Base-by-base conservation (phyloP, 2,113 vertebrate genomes). In the Galemys pyrenaicus region DNA sequence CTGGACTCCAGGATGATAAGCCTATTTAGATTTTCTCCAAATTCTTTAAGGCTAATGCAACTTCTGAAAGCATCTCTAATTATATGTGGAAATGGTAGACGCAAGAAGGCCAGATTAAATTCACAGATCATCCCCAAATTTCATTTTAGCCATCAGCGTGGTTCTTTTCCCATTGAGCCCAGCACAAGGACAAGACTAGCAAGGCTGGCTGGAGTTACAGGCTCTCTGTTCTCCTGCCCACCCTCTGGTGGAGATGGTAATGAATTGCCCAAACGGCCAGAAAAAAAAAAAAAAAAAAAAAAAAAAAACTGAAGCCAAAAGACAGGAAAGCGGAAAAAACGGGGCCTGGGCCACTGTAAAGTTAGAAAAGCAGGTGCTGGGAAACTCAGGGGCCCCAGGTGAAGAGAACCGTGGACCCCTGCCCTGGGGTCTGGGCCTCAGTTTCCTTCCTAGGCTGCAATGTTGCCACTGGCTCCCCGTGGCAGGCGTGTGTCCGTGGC, bases 91-190 rank as follows among this genome's bases (percentile, higher is more conserved):
- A 94, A 96, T 85, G 41, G 62, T 87, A 78, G 60, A 81, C 87
- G 91, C 96, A 89, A 94, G 89, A 93, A 94, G 81, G 77, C 91
- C 84, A 94, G 92, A 96, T 93, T 94, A 94, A 96, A 87, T 26
- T 79, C 93, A 93, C 70, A 70, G 90, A 96, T 97, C 94, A 97
- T 93, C 93, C 90, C 80, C 0, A 97, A 95, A 96, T 95, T 94
- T 95, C 86, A 89, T 96, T 95, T 89, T 65, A 95, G 71, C 80
- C 91, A 68, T 58, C 41, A 91, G 65, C 2, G 0, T 9, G 19
- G 58, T 39, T 49, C 54, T 78, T 94, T 97, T 96, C 91, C 94
- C 90, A 92, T 79, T 86, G 92, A 62, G n/a, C n/a, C 60, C 54
- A 82, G 64, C 15, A 10, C 35, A 44, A 22, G 91, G 87, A 77